phyloP scores from a whole-genome alignment of 2,888 invertebrate species.

The Cantharis flavilabris region DNA sequence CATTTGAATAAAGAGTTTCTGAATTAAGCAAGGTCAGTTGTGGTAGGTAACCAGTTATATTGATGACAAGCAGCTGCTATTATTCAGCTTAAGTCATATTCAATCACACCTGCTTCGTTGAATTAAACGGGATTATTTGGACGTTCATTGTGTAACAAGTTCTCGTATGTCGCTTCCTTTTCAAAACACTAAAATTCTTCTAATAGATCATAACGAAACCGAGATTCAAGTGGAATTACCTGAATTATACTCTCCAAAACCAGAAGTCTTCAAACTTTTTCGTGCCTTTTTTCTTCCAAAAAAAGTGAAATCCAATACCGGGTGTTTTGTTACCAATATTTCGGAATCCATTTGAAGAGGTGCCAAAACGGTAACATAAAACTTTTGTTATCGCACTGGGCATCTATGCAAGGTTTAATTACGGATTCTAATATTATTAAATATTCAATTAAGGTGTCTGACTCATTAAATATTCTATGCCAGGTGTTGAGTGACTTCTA shows the following conservation, averaged over 20 bases:
- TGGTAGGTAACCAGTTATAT: background rate
- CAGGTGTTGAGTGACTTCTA: background rate
- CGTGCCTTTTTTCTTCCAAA: background rate
- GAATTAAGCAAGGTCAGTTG: constrained; percentile 3
- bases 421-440: background rate
- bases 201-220: background rate
- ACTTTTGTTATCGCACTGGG: background rate
- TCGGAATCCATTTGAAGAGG: background rate
- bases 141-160: background rate
- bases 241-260: background rate
- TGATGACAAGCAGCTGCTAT: constrained; percentile 1
- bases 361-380: background rate
- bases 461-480: background rate
- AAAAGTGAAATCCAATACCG: background rate
- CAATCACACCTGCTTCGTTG: background rate
- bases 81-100: constrained; percentile 1
- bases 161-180: background rate
- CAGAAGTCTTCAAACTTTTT: too few relatives aligned
- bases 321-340: background rate
- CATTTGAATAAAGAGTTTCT: background rate
- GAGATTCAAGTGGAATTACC: background rate
- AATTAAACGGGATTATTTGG: background rate
- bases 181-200: background rate
- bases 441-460: background rate
- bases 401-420: background rate